phyloP scores from a whole-genome alignment of 37 sponge, comb jelly and placozoan genomes.

The Bolinopsis microptera region DNA sequence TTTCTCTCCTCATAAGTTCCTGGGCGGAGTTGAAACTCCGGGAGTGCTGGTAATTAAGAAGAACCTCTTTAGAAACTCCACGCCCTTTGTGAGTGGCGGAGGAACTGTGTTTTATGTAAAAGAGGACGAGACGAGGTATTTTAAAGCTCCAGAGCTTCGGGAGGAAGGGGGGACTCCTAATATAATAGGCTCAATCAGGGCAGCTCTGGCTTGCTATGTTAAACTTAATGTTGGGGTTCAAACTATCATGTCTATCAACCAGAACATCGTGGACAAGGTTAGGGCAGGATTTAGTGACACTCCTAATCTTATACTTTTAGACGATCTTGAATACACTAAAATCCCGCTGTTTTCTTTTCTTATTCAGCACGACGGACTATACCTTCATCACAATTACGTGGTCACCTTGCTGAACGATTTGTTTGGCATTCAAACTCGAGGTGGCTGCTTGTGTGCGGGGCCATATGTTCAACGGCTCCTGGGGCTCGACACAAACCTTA shows the following conservation, averaged over 20 bases:
- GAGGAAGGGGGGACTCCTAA: constrained; percentile 93
- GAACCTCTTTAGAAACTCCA: constrained; percentile 71
- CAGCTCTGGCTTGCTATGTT: constrained; percentile 76
- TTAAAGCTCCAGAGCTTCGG: constrained; percentile 67
- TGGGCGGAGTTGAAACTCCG: constrained; percentile 87
- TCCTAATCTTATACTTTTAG: constrained; percentile 66
- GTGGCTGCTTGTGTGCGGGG: constrained; percentile 93
- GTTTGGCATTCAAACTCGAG: constrained; percentile 88
- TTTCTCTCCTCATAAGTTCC: constrained; percentile 91
- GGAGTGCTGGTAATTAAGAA: constrained; percentile 90
- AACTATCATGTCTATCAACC: background rate
- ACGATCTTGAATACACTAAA: background rate
- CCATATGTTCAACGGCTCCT: constrained; percentile 71
- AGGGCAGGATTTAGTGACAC: background rate
- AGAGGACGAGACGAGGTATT: constrained; percentile 71
- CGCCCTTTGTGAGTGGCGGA: constrained; percentile 78
- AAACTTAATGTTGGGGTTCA: constrained; percentile 75
- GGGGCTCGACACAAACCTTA: constrained; percentile 76
- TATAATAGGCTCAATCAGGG: constrained; percentile 83
- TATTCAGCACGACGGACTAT: constrained; percentile 71
- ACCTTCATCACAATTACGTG: constrained; percentile 89
- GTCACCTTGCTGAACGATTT: constrained; percentile 83
- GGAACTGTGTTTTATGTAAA: constrained; percentile 92
- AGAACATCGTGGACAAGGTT: constrained; percentile 4
- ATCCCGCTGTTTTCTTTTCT: constrained; percentile 92